Evolutionary conservation across 2,113 vertebrate genomes (phyloP).

Genomic region (Sciurus niger): DNA sequence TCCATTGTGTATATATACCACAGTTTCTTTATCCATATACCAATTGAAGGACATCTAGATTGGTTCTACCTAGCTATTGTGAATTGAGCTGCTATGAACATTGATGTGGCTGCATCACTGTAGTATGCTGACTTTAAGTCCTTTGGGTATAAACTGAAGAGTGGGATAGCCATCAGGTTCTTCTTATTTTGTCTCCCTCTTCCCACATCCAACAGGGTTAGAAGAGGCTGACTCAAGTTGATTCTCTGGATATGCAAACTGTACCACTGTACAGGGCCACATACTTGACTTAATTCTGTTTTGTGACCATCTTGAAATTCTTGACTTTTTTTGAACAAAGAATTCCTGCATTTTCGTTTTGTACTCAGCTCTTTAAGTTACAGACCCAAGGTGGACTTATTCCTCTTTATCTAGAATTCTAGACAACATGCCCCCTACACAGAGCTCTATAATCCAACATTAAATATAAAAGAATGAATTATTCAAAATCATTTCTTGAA

Average conservation of each 20-base stretch:
- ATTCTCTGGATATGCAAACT: not conserved
- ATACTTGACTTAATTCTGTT: not conserved
- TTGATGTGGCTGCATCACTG: too few relatives aligned
- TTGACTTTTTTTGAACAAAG: not conserved
- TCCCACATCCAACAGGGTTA: not conserved
- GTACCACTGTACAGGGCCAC: accelerated
- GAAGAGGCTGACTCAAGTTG: not conserved
- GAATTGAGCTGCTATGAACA: too few relatives aligned
- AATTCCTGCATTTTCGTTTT: not conserved
- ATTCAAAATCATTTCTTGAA: not conserved
- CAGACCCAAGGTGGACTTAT: not conserved
- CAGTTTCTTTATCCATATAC: too few relatives aligned
- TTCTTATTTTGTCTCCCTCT: not conserved
- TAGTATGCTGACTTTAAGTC: too few relatives aligned
- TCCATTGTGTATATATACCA: too few relatives aligned
- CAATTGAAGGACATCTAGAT: too few relatives aligned
- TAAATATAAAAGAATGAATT: not conserved
- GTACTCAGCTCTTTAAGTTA: not conserved
- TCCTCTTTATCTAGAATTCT: not conserved
- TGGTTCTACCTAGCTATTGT: too few relatives aligned
- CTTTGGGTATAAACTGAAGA: too few relatives aligned
- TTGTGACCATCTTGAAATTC: not conserved
- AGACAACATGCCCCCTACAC: not conserved
- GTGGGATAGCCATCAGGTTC: not conserved
- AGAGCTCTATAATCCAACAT: not conserved